These are phyloP conservation scores for Pithys albifrons DNA, from an alignment of 2,113 vertebrate genomes.

Conservation along the genomic window DNA sequence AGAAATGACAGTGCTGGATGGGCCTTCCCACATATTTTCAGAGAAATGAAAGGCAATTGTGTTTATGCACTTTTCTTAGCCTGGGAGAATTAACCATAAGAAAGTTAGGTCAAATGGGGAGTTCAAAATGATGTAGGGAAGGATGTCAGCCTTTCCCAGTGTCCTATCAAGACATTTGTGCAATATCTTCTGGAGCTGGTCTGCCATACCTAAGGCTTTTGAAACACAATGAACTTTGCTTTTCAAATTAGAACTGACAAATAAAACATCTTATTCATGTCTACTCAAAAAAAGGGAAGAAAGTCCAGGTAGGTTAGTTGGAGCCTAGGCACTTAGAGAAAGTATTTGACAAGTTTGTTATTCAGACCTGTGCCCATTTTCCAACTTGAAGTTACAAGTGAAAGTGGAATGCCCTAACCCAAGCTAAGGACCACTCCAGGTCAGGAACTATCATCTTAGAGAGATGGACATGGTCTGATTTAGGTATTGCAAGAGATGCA, in stretches of 20 bases:
- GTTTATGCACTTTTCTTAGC: neutral
- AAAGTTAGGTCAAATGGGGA: neutral
- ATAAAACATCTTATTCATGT: neutral
- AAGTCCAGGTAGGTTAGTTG: neutral
- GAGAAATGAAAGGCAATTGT: neutral
- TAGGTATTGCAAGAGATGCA: neutral
- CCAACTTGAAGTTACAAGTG: neutral
- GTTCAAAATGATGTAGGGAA: neutral
- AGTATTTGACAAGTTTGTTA: neutral
- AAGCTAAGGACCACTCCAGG: neutral
- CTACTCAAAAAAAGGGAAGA: neutral
- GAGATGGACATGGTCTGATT: neutral
- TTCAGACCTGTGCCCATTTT: neutral
- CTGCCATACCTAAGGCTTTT: neutral
- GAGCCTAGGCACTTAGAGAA: neutral
- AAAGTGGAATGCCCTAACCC: neutral
- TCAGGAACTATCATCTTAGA: neutral
- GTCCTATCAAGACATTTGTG: neutral
- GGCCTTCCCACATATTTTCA: neutral
- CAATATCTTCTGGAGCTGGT: neutral
- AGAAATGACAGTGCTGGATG: neutral
- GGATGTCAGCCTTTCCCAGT: neutral
- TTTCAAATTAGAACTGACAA: conserved; percentile 9
- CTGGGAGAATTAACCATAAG: neutral
- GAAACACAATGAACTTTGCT: neutral